Conservation (phyloP, 2,113 vertebrate species). For the Elephantulus edwardii region DNA sequence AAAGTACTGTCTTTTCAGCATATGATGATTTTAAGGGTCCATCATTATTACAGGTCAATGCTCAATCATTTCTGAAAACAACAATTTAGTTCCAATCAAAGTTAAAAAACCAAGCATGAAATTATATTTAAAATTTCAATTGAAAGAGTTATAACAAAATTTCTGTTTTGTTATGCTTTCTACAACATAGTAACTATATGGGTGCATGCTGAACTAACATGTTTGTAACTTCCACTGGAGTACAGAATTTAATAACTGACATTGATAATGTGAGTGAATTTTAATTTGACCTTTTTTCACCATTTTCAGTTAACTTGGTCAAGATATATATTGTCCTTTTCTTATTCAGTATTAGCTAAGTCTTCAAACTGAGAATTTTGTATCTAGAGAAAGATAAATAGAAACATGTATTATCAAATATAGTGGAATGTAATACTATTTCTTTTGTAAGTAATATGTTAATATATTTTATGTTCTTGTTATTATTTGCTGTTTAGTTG, state of each 20-base stretch:
- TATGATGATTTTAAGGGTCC: neutral
- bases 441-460: slow-evolving; percentile 58
- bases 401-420: neutral
- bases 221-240: neutral
- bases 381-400: slow-evolving; percentile 52
- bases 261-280: neutral
- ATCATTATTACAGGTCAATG: neutral
- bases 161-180: neutral
- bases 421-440: slow-evolving; percentile 41
- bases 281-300: no score
- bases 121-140: slow-evolving; percentile 45
- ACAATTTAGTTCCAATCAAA: slow-evolving; percentile 25
- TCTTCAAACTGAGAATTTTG: slow-evolving; percentile 30
- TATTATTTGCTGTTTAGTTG: no score
- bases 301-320: slow-evolving; percentile 75
- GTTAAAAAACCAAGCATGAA: slow-evolving; percentile 30
- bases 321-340: slow-evolving; percentile 71
- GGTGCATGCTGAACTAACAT: neutral
- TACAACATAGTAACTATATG: neutral
- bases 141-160: neutral
- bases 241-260: neutral
- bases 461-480: no score
- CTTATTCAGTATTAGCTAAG: slow-evolving; percentile 56
- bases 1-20: neutral
- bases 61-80: slow-evolving; percentile 43